Evolutionary conservation across 2,113 vertebrate genomes (phyloP).

Genomic region (Peromyscus leucopus): DNA sequence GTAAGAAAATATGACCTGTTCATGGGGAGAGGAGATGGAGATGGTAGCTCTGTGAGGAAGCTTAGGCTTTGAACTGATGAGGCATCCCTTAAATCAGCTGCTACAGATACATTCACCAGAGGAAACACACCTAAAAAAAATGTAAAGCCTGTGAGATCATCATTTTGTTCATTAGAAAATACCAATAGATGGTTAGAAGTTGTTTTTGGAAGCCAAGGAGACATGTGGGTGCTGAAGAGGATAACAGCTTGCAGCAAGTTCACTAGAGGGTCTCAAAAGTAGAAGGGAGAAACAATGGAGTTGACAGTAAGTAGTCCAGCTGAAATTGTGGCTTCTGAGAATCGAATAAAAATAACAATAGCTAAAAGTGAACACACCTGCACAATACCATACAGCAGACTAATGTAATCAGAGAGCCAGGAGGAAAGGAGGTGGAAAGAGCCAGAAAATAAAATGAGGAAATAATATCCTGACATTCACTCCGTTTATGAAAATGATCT

Average conservation of each 20-base stretch:
- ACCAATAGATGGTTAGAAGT: not conserved
- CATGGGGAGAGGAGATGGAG: not conserved
- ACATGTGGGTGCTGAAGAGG: not conserved
- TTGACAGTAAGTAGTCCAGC: not conserved
- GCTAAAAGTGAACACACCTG: not conserved
- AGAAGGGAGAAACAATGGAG: not conserved
- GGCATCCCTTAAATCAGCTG: not conserved
- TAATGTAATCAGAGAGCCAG: not conserved
- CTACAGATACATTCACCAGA: not conserved
- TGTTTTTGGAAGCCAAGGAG: slow-evolving; percentile 1
- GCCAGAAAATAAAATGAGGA: not conserved
- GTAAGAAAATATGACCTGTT: not conserved
- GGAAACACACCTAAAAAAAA: not conserved
- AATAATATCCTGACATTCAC: not conserved
- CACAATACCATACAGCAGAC: not conserved
- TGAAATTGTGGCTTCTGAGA: not conserved
- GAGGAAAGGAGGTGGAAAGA: not conserved
- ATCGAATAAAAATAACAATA: not conserved
- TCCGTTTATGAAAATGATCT: slow-evolving; percentile 33
- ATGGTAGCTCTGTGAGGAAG: not conserved
- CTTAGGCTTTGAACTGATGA: not conserved
- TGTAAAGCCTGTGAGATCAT: not conserved
- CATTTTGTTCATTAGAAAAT: not conserved
- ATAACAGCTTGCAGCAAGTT: not conserved
- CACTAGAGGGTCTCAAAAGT: not conserved